Percentiles rank a stretch among this genome's conserved stretches.
phyloP scores from a whole-genome alignment of 2,888 invertebrate genomes.

The Caradrina kadenii region DNA sequence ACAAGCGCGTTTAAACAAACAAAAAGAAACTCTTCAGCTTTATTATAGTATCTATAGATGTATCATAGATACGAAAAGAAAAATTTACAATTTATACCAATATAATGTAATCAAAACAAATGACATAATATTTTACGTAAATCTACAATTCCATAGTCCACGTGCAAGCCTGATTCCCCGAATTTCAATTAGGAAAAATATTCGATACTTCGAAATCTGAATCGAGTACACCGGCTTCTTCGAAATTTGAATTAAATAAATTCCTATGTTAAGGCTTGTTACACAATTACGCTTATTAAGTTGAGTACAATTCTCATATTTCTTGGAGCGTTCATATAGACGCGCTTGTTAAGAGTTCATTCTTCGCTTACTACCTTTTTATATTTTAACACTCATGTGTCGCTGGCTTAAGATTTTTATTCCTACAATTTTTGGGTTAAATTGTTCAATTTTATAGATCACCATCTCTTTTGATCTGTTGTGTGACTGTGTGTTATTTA shows the following conservation, averaged over 20 bases:
- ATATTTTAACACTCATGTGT: neutral
- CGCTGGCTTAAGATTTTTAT: neutral
- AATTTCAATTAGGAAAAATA: constrained; percentile 1
- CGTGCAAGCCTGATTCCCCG: neutral
- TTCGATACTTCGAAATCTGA: neutral
- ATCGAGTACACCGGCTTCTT: constrained; percentile 3
- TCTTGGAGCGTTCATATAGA: constrained; percentile 21
- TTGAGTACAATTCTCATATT: constrained; percentile 12
- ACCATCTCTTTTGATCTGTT: too few species aligned
- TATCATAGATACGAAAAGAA: too few species aligned
- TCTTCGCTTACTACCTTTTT: neutral
- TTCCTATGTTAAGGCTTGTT: neutral
- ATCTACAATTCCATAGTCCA: neutral
- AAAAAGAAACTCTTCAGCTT: too few species aligned
- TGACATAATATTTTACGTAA: neutral
- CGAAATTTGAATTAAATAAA: constrained; percentile 14
- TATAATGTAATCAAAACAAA: too few species aligned
- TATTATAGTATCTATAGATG: too few species aligned
- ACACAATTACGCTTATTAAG: neutral
- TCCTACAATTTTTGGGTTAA: neutral
- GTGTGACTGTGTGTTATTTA: too few species aligned
- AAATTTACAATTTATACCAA: too few species aligned
- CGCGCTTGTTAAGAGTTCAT: constrained; percentile 9
- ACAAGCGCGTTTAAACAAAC: too few species aligned
- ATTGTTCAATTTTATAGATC: neutral